A percentile compares a stretch with the other conserved stretches of the same genome.
phyloP scores from a whole-genome alignment of 2,888 invertebrate genomes.

The Tinea pellionella region DNA sequence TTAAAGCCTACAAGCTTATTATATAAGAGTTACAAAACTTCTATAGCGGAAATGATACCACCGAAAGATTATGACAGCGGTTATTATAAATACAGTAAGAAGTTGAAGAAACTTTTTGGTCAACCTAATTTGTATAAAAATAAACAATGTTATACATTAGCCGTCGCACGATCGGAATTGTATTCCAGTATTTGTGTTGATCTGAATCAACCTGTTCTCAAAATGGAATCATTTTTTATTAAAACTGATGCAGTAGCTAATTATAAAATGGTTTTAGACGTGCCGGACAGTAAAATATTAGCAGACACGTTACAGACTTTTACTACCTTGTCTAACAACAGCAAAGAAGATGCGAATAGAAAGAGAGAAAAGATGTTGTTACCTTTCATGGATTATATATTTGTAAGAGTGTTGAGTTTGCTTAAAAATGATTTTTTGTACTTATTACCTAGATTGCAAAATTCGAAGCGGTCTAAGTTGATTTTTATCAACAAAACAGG shows the following conservation, averaged over 20 bases:
- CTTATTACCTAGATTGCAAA: constrained; percentile 21
- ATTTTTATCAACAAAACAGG: not conserved
- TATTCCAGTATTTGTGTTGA: constrained; percentile 36
- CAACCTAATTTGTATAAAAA: constrained; percentile 46
- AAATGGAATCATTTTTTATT: constrained; percentile 30
- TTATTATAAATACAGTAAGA: constrained; percentile 36
- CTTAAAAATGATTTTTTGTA: constrained; percentile 30
- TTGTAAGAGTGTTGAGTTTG: constrained; percentile 43
- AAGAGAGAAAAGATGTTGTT: constrained; percentile 44
- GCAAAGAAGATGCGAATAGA: constrained; percentile 21
- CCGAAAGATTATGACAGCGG: not conserved
- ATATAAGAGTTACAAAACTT: not conserved
- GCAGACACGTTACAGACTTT: constrained; percentile 28
- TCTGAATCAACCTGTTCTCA: constrained; percentile 36
- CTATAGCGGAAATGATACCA: not conserved
- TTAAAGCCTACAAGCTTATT: not conserved
- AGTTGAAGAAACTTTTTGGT: constrained; percentile 44
- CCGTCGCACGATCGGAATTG: constrained; percentile 26
- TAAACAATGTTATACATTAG: constrained; percentile 34
- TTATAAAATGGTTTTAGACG: constrained; percentile 34
- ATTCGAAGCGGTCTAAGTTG: constrained; percentile 8
- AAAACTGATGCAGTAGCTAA: constrained; percentile 27
- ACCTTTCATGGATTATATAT: constrained; percentile 68
- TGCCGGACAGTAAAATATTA: constrained; percentile 31
- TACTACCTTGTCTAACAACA: constrained; percentile 17